phyloP scores from a whole-genome alignment of 2,113 vertebrate species.

The Myrmophylax atrothorax region DNA sequence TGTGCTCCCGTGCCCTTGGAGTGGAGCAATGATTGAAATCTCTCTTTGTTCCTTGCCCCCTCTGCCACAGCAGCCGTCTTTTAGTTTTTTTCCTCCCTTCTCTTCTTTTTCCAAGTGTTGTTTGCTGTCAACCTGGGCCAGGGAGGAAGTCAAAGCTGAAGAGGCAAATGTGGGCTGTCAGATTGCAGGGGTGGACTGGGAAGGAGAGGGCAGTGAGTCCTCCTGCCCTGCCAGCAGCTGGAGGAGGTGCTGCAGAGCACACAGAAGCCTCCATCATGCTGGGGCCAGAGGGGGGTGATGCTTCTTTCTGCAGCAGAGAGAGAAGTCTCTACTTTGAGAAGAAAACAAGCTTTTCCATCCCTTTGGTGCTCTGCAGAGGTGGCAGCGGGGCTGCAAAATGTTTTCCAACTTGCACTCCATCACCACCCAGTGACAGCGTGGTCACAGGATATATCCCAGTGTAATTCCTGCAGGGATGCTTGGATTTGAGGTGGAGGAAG shows the following conservation, averaged over 20 bases:
- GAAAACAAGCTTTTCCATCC: background rate
- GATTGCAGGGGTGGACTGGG: background rate
- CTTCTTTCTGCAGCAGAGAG: background rate
- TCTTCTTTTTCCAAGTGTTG: background rate
- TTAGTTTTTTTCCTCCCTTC: background rate
- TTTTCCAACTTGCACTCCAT: accelerated
- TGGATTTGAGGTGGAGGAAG: background rate
- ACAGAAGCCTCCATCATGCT: accelerated
- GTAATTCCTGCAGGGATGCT: background rate
- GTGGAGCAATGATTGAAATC: background rate
- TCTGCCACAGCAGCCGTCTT: background rate
- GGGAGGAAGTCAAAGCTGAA: background rate
- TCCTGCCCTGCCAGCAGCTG: background rate
- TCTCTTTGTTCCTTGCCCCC: background rate
- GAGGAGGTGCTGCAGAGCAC: background rate
- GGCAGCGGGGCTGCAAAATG: background rate
- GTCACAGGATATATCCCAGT: accelerated
- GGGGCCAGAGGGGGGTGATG: background rate
- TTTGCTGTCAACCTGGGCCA: background rate
- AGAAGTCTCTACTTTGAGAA: background rate
- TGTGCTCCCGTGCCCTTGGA: background rate
- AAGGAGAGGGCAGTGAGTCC: background rate
- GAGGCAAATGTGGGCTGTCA: constrained; percentile 37
- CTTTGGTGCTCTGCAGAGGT: background rate
- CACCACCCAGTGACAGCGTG: accelerated